Evolutionary conservation across 2,113 vertebrate species (phyloP).

Genomic region (Axis porcinus): DNA sequence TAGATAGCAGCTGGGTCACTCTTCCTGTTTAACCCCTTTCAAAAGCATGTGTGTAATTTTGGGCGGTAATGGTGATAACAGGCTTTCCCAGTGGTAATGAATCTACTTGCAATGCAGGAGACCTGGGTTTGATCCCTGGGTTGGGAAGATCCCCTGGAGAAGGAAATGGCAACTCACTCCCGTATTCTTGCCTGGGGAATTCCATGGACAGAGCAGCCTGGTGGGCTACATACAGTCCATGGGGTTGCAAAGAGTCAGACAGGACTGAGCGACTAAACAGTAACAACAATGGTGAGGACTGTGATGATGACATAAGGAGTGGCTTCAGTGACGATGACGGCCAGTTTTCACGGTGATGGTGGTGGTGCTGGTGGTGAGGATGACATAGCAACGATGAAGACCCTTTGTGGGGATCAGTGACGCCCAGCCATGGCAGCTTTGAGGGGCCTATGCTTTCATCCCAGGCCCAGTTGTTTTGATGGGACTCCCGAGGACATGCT

Average conservation of each 20-base stretch:
- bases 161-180: neutral
- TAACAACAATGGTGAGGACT: neutral
- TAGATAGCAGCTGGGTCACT: neutral
- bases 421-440: neutral
- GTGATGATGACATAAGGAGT: neutral
- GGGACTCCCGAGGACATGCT: neutral
- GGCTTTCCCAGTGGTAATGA: neutral
- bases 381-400: neutral
- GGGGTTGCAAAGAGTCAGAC: neutral
- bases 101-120: neutral
- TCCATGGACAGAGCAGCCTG: neutral
- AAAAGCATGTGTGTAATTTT: neutral
- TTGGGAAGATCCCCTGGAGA: neutral
- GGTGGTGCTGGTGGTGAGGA: neutral
- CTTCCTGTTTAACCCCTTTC: neutral
- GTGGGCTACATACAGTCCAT: rapidly evolving
- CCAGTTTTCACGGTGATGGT: neutral
- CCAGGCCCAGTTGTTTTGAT: neutral
- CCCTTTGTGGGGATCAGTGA: neutral
- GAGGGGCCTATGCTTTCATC: neutral
- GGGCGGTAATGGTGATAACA: neutral
- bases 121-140: neutral
- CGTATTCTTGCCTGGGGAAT: neutral
- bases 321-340: neutral
- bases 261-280: neutral